phyloP scores from a whole-genome alignment of 2,113 vertebrate genomes.

The Onychostoma macrolepis region DNA sequence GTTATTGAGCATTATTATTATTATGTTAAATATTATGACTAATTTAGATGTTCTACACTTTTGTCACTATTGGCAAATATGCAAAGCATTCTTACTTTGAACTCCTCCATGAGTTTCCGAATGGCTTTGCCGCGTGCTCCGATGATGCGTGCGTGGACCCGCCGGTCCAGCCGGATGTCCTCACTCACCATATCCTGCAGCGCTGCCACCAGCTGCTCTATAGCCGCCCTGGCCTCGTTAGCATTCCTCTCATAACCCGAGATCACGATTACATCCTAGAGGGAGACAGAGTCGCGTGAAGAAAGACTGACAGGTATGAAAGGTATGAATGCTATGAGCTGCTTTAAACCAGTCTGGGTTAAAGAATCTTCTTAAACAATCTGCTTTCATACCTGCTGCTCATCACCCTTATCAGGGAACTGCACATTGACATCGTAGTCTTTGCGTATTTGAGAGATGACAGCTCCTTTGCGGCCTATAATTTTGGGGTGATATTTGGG shows the following conservation, averaged over 20 bases:
- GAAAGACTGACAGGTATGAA: not conserved
- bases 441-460: conserved; percentile 83
- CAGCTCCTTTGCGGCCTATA: conserved; percentile 82
- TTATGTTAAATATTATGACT: not conserved
- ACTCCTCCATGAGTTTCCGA: conserved; percentile 85
- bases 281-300: not conserved
- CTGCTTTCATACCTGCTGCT: conserved; percentile 76
- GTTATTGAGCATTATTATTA: too few relatives aligned
- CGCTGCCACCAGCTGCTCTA: conserved; percentile 80
- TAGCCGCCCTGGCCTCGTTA: conserved; percentile 74
- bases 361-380: not conserved
- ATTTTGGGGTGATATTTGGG: conserved; percentile 85
- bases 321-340: not conserved
- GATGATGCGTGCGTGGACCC: conserved; percentile 84
- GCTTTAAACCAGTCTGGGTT: not conserved
- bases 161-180: conserved; percentile 78
- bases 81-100: conserved; percentile 70
- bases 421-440: conserved; percentile 82
- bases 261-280: conserved; percentile 80
- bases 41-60: not conserved
- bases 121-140: conserved; percentile 80
- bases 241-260: conserved; percentile 81
- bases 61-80: not conserved
- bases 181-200: conserved; percentile 84
- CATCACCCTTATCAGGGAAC: conserved; percentile 84